Conservation (phyloP, 2,797 vertebrate species). For the Falco novaeseelandiae region DNA sequence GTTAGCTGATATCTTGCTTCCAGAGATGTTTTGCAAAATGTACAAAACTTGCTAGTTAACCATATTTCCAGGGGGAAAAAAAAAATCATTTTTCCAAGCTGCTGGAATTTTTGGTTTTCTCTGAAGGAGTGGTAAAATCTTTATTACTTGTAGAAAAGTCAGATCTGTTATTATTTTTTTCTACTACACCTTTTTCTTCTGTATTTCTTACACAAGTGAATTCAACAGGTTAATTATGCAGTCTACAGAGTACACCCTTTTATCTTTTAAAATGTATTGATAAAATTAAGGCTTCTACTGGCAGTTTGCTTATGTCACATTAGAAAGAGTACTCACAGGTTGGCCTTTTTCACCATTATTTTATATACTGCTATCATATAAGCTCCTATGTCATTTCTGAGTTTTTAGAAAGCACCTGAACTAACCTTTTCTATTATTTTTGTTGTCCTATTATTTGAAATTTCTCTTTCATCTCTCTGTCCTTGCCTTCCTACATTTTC, state of each 20-base stretch:
- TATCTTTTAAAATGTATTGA: not conserved
- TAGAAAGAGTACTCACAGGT: not conserved
- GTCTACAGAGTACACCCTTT: not conserved
- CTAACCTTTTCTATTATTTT: not conserved
- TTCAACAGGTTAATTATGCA: not conserved
- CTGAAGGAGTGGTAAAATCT: not conserved
- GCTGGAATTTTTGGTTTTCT: not conserved
- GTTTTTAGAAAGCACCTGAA: not conserved
- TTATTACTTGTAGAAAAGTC: not conserved
- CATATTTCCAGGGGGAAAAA: not conserved
- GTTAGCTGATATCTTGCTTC: not conserved
- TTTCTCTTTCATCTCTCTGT: conserved; percentile 3
- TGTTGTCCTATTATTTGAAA: not conserved
- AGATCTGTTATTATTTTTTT: not conserved
- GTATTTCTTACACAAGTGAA: not conserved
- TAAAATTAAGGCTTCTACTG: not conserved
- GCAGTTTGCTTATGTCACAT: not conserved
- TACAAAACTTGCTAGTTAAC: not conserved
- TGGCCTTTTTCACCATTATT: not conserved
- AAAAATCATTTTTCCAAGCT: not conserved
- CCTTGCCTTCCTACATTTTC: not conserved
- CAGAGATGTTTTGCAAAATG: not conserved
- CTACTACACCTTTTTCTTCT: not conserved
- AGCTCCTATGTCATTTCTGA: not conserved
- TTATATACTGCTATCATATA: not conserved